Evolutionary conservation across 1,140 invertebrate species (phyloP), one percentile per base, ranked within the genome.

Genomic region (Coptotermes formosanus): DNA sequence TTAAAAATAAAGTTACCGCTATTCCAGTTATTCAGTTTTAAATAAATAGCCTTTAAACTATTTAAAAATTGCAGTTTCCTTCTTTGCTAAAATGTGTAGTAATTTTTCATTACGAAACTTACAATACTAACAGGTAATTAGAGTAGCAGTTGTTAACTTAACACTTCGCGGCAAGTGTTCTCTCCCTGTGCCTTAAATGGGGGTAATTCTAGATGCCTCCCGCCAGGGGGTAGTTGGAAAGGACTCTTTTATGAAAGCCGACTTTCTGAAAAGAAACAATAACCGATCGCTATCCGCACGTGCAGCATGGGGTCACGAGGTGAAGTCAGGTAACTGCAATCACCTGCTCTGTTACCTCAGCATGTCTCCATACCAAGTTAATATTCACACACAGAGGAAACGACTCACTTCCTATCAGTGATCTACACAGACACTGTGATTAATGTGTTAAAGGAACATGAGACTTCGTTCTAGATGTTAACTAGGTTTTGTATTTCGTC

Each of bases 201-300:
- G 52, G 52, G 64, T 75, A 75, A 75, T 75, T 75, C 64, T 75
- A 75, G 64, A 75, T 75, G 64, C 64, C 64, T 75, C 64, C 64
- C 64, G 64, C n/a, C 64, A 75, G 64, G 64, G 64, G 64, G n/a
- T 30, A 75, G 25, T 75, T 55, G 52, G 52, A 16, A 30, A 8
- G 64, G n/a, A 9, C 25, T 30, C 64, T 75, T 75, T 75, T 30
- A 75, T n/a, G 25, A 75, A 30, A n/a, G 64, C 64, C 64, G 64
- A 75, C 64, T n/a, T 64, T 30, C 64, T 30, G n/a, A 75, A 25
- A 75, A 75, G 64, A 75, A 75, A 75, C 25, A 75, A 75, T 75
- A 75, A 75, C 25, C n/a, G 64, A 75, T 75, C 64, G 64, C 59
- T 64, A 64, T 64, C 59, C 59, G 21, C 59, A 64, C 25, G 64